Percentiles rank a stretch among this genome's conserved stretches.
Evolutionary conservation across 1,140 invertebrate genomes (phyloP).

Genomic region (Agrypnia vestita): DNA sequence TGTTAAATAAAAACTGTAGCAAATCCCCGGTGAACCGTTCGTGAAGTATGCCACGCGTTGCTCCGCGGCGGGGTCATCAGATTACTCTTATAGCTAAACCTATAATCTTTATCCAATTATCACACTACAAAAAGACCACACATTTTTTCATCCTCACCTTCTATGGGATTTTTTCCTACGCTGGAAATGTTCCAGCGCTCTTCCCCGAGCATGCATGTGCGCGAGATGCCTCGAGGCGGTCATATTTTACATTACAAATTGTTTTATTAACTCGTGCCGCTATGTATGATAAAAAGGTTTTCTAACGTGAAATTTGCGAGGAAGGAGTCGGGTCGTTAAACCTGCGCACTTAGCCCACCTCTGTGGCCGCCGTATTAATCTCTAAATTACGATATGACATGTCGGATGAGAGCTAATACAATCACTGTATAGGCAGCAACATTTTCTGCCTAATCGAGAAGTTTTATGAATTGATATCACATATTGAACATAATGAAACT

Average conservation of each 20-base stretch:
- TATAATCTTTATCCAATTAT: constrained; percentile 60
- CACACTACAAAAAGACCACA: constrained; percentile 52
- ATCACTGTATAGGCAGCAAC: not conserved
- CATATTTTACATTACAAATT: constrained; percentile 50
- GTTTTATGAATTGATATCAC: too few relatives aligned
- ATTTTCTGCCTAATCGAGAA: too few relatives aligned
- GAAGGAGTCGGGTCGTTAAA: constrained; percentile 44
- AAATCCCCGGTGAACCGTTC: not conserved
- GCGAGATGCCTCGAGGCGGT: constrained; percentile 18
- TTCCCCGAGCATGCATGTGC: constrained; percentile 12
- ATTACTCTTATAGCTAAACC: constrained; percentile 44
- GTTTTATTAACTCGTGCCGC: constrained; percentile 43
- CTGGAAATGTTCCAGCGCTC: constrained; percentile 12
- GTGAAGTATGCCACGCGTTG: constrained; percentile 55
- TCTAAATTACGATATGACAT: constrained; percentile 40
- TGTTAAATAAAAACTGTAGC: not conserved
- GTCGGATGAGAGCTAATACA: constrained; percentile 13
- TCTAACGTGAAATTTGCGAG: constrained; percentile 33
- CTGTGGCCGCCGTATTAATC: constrained; percentile 10
- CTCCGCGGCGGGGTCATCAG: constrained; percentile 11
- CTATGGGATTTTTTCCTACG: constrained; percentile 14
- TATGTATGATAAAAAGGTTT: constrained; percentile 31
- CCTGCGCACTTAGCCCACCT: constrained; percentile 10
- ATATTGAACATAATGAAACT: too few relatives aligned
- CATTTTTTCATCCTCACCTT: constrained; percentile 44